A percentile compares a stretch with the other conserved stretches of the same genome.
Evolutionary conservation across 1,140 invertebrate genomes (phyloP).

Genomic region (Rhagoletis zephyria): DNA sequence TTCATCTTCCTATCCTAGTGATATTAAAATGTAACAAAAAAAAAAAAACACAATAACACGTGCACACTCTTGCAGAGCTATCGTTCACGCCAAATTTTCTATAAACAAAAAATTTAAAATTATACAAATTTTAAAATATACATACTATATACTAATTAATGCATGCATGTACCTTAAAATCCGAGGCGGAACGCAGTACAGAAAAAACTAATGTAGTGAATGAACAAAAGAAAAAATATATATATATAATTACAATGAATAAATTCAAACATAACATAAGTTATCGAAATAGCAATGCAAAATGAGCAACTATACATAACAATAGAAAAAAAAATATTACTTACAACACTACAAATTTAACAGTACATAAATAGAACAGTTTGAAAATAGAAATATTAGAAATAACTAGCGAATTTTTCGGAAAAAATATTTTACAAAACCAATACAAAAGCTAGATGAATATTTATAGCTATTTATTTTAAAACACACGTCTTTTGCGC

Average conservation of each 20-base stretch:
- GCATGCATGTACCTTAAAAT: conserved; percentile 27
- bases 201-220: neutral
- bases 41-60: neutral
- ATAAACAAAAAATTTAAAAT: neutral
- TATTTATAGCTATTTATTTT: neutral
- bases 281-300: too few species aligned
- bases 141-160: neutral
- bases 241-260: neutral
- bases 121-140: conserved; percentile 19
- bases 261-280: neutral
- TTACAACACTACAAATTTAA: neutral
- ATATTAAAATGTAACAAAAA: conserved; percentile 32
- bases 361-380: neutral
- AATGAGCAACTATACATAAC: too few species aligned
- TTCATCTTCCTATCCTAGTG: conserved; percentile 51
- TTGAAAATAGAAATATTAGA: neutral
- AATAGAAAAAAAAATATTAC: neutral
- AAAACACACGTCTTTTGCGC: conserved; percentile 4
- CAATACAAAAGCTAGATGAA: neutral
- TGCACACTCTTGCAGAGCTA: conserved; percentile 38
- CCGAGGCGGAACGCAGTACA: neutral
- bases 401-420: conserved; percentile 1
- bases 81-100: conserved; percentile 50
- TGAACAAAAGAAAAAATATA: neutral
- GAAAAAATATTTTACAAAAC: conserved; percentile 24